Conservation (phyloP, 2,888 invertebrate species). For the Mesoligia furuncula region DNA sequence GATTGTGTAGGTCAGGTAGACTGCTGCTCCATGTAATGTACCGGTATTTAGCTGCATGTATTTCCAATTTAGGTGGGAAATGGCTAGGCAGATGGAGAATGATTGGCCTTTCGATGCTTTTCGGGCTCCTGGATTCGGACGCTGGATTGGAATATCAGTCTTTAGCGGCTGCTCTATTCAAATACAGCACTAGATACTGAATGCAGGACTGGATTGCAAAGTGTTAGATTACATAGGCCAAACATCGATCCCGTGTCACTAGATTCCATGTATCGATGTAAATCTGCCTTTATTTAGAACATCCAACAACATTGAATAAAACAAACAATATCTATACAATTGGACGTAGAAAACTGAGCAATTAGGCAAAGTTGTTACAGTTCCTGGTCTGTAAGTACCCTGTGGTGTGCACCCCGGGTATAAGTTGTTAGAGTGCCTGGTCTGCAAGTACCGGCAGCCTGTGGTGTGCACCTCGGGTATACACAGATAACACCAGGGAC, state of each 20-base stretch:
- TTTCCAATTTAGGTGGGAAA: not conserved
- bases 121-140: not conserved
- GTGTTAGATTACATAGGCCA: not conserved
- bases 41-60: not conserved
- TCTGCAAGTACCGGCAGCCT: not conserved
- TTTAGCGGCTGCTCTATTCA: not conserved
- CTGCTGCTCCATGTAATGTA: not conserved
- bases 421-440: not conserved
- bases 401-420: too few species aligned
- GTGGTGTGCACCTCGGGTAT: too few species aligned
- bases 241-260: not conserved
- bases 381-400: not conserved
- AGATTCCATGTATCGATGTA: not conserved
- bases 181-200: not conserved
- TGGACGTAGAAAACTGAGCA: not conserved
- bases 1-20: not conserved
- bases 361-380: not conserved
- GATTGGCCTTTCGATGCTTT: too few species aligned
- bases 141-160: not conserved
- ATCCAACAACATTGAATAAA: not conserved
- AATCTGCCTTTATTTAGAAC: conserved; percentile 7
- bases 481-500: not conserved
- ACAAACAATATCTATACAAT: conserved; percentile 1
- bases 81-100: too few species aligned
- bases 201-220: not conserved